phyloP scores from a whole-genome alignment of 1,140 invertebrate genomes.

The Saccostrea cuccullata region DNA sequence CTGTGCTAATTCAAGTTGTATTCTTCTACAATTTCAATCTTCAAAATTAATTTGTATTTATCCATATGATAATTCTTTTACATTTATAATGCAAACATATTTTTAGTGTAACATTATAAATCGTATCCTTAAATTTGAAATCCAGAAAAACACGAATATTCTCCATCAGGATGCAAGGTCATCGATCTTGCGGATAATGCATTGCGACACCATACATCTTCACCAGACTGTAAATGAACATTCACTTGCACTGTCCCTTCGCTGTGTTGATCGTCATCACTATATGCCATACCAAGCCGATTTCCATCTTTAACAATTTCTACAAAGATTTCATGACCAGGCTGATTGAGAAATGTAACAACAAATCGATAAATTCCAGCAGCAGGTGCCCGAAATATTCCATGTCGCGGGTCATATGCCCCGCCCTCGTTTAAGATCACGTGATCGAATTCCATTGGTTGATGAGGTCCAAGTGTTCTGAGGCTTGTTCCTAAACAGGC shows the following conservation, averaged over 20 bases:
- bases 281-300: neutral
- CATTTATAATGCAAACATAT: too few relatives aligned
- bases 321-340: accelerated
- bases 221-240: neutral
- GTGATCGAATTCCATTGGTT: neutral
- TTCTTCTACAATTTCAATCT: too few relatives aligned
- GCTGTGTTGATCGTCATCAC: neutral
- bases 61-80: too few relatives aligned
- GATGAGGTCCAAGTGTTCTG: neutral
- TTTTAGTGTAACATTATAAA: too few relatives aligned
- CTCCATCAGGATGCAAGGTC: neutral
- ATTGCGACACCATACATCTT: neutral
- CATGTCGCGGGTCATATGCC: neutral
- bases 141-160: slow-evolving; percentile 1
- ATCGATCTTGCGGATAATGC: neutral
- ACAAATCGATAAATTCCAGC: neutral
- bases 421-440: neutral
- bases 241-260: neutral
- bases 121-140: too few relatives aligned
- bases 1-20: too few relatives aligned
- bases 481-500: neutral
- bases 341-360: neutral
- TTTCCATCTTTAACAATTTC: neutral
- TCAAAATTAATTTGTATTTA: too few relatives aligned
- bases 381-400: neutral